Conservation (phyloP, 2,888 invertebrate genomes). For the Apoda limacodes region DNA sequence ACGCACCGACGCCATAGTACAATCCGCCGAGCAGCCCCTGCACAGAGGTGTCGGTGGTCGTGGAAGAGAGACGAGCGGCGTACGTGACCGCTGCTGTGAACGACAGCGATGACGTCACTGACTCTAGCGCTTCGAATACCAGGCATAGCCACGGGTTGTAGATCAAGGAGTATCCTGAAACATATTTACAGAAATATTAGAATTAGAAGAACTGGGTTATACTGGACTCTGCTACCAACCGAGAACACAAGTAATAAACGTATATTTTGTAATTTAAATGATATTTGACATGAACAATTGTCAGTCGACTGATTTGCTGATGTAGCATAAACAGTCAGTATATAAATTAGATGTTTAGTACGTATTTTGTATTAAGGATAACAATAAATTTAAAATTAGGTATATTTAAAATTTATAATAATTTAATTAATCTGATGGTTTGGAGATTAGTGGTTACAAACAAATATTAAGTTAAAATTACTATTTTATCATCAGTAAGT, state of each 20-base stretch:
- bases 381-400: no score
- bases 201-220: no score
- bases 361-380: no score
- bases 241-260: slow-evolving; percentile 6
- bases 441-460: no score
- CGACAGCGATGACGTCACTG: slow-evolving; percentile 79
- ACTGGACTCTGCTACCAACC: slow-evolving; percentile 1
- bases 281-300: neutral
- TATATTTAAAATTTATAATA: no score
- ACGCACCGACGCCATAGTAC: slow-evolving; percentile 82
- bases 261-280: slow-evolving; percentile 14
- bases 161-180: slow-evolving; percentile 77
- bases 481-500: no score
- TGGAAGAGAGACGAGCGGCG: slow-evolving; percentile 78
- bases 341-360: no score
- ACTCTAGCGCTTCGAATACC: slow-evolving; percentile 82
- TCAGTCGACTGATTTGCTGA: no score
- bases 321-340: no score
- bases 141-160: slow-evolving; percentile 82
- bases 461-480: no score
- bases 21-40: slow-evolving; percentile 83
- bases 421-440: no score
- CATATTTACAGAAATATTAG: neutral
- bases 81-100: slow-evolving; percentile 84
- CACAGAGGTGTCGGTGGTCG: slow-evolving; percentile 80